Percentiles rank a stretch among this genome's conserved stretches.
Evolutionary conservation across 2,888 invertebrate species (phyloP).

Genomic region (Aphodius granarius): DNA sequence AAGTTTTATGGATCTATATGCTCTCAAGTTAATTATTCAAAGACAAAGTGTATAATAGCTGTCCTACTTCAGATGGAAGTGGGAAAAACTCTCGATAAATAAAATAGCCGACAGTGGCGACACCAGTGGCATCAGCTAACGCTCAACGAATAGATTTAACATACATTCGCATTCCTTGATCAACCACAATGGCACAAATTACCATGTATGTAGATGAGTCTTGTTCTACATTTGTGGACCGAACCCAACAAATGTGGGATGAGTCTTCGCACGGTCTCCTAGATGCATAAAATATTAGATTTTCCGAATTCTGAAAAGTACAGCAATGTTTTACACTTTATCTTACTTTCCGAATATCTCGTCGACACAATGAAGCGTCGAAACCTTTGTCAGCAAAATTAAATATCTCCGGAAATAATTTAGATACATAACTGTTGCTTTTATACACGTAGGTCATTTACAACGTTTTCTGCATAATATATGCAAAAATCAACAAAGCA

Average conservation of each 20-base stretch:
- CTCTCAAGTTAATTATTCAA: neutral
- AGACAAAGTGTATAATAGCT: neutral
- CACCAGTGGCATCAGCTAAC: conserved; percentile 10
- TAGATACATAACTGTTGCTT: too few relatives aligned
- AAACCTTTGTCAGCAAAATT: too few relatives aligned
- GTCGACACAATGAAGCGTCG: too few relatives aligned
- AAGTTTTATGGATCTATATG: too few relatives aligned
- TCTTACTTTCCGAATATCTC: too few relatives aligned
- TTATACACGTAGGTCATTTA: too few relatives aligned
- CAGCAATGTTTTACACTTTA: too few relatives aligned
- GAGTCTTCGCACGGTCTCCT: neutral
- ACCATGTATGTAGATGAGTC: conserved; percentile 24
- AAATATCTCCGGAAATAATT: too few relatives aligned
- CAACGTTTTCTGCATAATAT: too few relatives aligned
- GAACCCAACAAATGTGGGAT: neutral
- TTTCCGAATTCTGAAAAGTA: neutral
- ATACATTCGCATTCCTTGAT: conserved; percentile 21
- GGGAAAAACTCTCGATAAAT: neutral
- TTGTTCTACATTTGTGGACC: neutral
- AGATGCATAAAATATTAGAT: neutral
- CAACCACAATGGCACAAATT: conserved; percentile 23
- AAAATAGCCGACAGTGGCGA: neutral
- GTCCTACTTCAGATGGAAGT: neutral
- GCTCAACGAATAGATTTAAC: conserved; percentile 5
- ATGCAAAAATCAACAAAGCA: too few relatives aligned